Evolutionary conservation across 2,888 invertebrate species (phyloP).

Genomic region (Pyrocoelia pectoralis): DNA sequence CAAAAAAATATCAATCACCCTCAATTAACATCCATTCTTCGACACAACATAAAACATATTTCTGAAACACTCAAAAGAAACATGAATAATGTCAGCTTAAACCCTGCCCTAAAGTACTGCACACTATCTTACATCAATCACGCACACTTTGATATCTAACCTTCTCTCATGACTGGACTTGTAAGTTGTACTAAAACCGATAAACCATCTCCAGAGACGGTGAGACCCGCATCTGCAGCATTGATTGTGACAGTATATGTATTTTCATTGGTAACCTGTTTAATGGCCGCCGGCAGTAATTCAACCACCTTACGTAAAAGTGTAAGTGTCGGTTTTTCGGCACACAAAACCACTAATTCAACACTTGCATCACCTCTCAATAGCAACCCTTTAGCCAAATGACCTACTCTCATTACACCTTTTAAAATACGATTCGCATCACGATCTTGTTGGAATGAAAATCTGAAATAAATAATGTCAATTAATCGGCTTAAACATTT

Average conservation of each 20-base stretch:
- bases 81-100: constrained; percentile 52
- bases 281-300: constrained; percentile 82
- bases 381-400: constrained; percentile 87
- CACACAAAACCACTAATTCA: constrained; percentile 92
- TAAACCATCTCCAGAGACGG: constrained; percentile 80
- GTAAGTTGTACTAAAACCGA: constrained; percentile 90
- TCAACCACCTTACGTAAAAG: constrained; percentile 88
- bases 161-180: constrained; percentile 91
- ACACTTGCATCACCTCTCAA: constrained; percentile 90
- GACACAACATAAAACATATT: constrained; percentile 11
- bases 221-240: constrained; percentile 85
- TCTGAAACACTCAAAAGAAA: constrained; percentile 3
- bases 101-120: constrained; percentile 57
- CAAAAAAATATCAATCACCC: constrained; percentile 10
- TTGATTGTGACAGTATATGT: constrained; percentile 85
- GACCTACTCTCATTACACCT: constrained; percentile 97
- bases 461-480: constrained; percentile 52
- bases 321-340: constrained; percentile 90
- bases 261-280: constrained; percentile 73
- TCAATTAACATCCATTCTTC: constrained; percentile 15
- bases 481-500: too few relatives aligned
- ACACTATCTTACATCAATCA: constrained; percentile 44
- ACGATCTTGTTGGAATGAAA: constrained; percentile 73
- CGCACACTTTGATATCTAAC: constrained; percentile 55
- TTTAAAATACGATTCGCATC: constrained; percentile 79